These are phyloP conservation scores for Aphaenogaster floridana DNA, from an alignment of 1,140 invertebrate species.

Conservation along the genomic window DNA sequence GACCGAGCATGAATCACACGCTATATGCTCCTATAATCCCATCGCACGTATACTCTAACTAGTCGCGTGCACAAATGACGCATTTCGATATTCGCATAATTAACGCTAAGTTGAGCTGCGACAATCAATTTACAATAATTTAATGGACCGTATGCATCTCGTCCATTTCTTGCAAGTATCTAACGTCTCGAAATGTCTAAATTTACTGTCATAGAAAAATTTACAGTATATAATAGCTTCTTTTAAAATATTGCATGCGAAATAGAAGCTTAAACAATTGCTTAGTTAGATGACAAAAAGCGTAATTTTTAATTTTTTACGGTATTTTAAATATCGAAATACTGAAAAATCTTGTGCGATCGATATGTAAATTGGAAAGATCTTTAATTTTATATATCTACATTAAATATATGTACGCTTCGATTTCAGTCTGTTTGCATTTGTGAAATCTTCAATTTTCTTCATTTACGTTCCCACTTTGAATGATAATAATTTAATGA, in stretches of 20 bases:
- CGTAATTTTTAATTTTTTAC: background rate
- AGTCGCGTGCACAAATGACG: constrained; percentile 5
- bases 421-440: background rate
- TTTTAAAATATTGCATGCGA: background rate
- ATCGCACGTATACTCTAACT: constrained; percentile 35
- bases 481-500: constrained; percentile 34
- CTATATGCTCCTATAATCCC: constrained; percentile 5
- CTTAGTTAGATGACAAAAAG: background rate
- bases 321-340: background rate
- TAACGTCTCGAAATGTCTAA: background rate
- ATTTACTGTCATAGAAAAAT: background rate
- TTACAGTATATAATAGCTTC: background rate
- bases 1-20: background rate
- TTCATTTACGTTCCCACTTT: background rate
- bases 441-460: background rate
- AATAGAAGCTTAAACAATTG: background rate
- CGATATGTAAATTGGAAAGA: background rate
- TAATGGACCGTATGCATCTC: background rate
- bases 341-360: background rate
- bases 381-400: background rate
- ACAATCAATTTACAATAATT: constrained; percentile 36
- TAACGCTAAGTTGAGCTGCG: background rate
- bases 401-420: background rate
- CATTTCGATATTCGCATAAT: background rate
- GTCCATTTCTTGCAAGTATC: background rate